Base-by-base conservation (phyloP, 2,888 invertebrate species). In the Drosophila ezoana region DNA sequence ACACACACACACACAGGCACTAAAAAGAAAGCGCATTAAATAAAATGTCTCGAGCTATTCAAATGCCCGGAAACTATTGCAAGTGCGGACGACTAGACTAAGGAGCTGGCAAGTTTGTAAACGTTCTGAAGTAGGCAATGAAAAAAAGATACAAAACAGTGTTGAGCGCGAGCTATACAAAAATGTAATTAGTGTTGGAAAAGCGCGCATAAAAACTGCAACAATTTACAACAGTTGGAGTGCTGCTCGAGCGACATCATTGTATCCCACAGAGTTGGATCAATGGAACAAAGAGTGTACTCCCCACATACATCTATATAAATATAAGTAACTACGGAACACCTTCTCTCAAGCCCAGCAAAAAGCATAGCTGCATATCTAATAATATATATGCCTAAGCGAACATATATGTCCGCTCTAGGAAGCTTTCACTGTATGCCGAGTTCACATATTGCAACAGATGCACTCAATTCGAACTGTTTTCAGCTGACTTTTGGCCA, bases 41-140 rank as follows among this genome's bases (percentile, higher is more conserved):
- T 51, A 72, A 68, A 64, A 64, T 37, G 49, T 67, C 57, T 61
- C 57, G 45, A 81, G 76, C 62, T 82, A 76, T 81, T 87, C 73
- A 82, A 87, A 87, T 76, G 73, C 60, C 60, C 72, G 67, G 64
- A 67, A 79, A 82, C 75, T 75, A 72, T 77, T 51, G 32, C 40
- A 69, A 54, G 43, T 20, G 51, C 44, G 56, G 59, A 51, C 3
- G 44, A 23, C 44, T 37, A 37, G 44, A 23, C 44, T 37, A 37
- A 64, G 68, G 20, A 58, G 57, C 62, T 43, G 44, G 59, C 76
- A 73, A 85, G 49, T 85, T 82, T 85, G 76, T 76, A 51, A 73
- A 59, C 64, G 64, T 63, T 44, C 48, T 66, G 72, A 87, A 83
- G 86, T 87, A 82, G 82, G 88, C 82, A 81, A 85, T 82, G 64